These are phyloP conservation scores for Orthonyx spaldingii DNA, from an alignment of 2,113 vertebrate genomes.

Conservation along the genomic window DNA sequence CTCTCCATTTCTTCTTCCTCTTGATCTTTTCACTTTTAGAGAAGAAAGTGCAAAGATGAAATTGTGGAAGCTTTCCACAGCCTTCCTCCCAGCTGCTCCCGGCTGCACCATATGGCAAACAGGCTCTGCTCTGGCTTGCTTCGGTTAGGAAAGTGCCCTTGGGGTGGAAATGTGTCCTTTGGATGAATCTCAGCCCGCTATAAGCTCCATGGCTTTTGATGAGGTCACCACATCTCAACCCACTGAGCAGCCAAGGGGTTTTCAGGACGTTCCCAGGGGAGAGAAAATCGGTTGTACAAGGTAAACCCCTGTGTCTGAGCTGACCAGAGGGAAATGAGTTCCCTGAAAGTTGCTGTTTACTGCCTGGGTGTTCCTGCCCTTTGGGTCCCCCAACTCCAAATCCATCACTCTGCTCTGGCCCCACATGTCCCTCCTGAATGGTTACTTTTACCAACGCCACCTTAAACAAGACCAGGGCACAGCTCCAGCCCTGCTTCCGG, in stretches of 20 bases:
- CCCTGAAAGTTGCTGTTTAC: accelerated
- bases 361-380: neutral
- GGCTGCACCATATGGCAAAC: neutral
- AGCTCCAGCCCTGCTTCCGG: neutral
- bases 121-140: neutral
- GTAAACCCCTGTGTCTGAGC: neutral
- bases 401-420: neutral
- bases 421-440: neutral
- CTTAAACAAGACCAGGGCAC: accelerated
- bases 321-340: neutral
- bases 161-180: neutral
- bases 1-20: neutral
- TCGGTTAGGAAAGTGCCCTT: neutral
- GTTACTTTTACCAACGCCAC: neutral
- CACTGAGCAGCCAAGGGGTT: neutral
- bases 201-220: neutral
- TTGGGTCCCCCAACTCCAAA: neutral
- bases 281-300: neutral
- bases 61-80: neutral
- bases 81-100: neutral
- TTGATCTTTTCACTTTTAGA: neutral
- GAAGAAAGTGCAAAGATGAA: neutral
- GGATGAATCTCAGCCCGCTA: neutral
- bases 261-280: neutral
- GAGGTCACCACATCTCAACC: neutral